A percentile compares a stretch with the other conserved stretches of the same genome.
Evolutionary conservation across 1,140 invertebrate species (phyloP).

Genomic region (Tetraneura akinire): DNA sequence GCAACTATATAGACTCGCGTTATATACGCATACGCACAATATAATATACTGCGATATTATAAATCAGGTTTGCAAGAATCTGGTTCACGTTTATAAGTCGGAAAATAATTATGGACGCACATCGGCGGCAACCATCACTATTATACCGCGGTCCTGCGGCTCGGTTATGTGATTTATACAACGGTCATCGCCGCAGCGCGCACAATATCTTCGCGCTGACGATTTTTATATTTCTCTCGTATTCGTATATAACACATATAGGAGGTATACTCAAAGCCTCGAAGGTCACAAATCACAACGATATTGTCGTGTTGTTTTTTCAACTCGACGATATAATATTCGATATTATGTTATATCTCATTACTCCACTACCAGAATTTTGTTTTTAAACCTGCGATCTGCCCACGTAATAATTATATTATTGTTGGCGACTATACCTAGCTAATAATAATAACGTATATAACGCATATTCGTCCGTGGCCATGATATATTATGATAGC

Average conservation of each 20-base stretch:
- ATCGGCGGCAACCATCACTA: background rate
- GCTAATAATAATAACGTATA: no score
- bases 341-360: no score
- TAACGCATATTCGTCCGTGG: no score
- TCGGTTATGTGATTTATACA: conserved; percentile 13
- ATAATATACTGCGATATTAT: background rate
- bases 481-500: no score
- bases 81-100: conserved; percentile 27
- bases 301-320: background rate
- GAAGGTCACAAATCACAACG: conserved; percentile 16
- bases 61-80: conserved; percentile 42
- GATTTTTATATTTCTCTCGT: background rate
- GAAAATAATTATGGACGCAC: conserved; percentile 20
- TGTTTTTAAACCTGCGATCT: conserved; percentile 8
- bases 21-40: no score
- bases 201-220: conserved; percentile 23
- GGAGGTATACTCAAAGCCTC: background rate
- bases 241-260: background rate
- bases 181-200: background rate
- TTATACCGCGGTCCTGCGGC: no score
- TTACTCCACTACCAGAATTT: background rate
- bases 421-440: conserved; percentile 5
- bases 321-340: conserved; percentile 3
- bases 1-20: background rate
- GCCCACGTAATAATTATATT: no score